Conservation (phyloP, 1,140 invertebrate species). For the Stenopsyche tienmushanensis region DNA sequence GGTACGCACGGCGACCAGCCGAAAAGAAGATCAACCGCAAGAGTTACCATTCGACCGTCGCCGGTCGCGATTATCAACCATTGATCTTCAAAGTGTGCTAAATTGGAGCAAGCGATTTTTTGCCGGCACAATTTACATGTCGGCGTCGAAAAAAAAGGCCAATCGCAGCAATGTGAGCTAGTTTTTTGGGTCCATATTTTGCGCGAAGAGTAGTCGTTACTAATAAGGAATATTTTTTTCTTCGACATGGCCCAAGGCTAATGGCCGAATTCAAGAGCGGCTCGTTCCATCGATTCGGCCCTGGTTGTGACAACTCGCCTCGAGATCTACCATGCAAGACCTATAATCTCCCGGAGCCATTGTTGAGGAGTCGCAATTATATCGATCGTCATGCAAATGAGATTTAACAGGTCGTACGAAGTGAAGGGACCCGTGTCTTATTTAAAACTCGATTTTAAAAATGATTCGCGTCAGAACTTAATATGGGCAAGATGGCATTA, state of each 20-base stretch:
- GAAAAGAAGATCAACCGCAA: too few species aligned
- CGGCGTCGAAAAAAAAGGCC: slow-evolving; percentile 1
- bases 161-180: slow-evolving; percentile 17
- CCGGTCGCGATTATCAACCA: background rate
- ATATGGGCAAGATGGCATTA: too few species aligned
- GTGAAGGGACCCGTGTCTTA: too few species aligned
- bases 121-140: slow-evolving; percentile 4
- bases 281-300: background rate
- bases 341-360: background rate
- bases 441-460: too few species aligned
- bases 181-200: background rate
- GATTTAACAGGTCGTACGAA: too few species aligned
- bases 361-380: background rate
- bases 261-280: slow-evolving; percentile 34
- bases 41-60: too few species aligned
- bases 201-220: slow-evolving; percentile 5
- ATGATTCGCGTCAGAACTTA: too few species aligned
- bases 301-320: background rate
- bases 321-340: background rate
- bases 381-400: too few species aligned
- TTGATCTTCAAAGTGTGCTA: background rate
- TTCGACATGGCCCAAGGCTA: slow-evolving; percentile 20
- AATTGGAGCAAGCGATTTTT: background rate
- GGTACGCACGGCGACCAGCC: too few species aligned
- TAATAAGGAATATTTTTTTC: slow-evolving; percentile 30